Evolutionary conservation across 2,888 invertebrate species (phyloP), one percentile per base, ranked within the genome.

Genomic region (Cephus pygmeus): DNA sequence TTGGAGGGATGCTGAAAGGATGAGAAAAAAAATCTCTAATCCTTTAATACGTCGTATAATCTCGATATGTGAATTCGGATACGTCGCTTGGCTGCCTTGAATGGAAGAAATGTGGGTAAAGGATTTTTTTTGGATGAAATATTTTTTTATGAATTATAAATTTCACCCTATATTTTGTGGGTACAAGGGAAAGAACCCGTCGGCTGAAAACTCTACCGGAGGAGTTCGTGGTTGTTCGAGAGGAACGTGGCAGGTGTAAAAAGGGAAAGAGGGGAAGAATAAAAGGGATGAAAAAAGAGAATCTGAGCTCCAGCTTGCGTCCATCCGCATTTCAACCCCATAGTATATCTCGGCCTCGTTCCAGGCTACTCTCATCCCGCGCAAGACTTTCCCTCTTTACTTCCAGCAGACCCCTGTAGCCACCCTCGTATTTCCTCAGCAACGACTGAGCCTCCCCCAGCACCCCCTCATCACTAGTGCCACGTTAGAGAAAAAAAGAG

Each of bases 201-300:
- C 6, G 23, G 40, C 6, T 56, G 40, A 23, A 56, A 56, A 56
- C 40, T 56, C 9, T 56, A 23, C 1, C 23, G 23, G 9, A 56
- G 40, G 23, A 56, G 23, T 56, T 56, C 40, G 40, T 56, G 23
- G 15, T 15, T 23, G 6, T 56, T 79, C 76, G 69, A 73, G 12
- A 23, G 68, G 69, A 76, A 76, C 36, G 69, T 73, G 68, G 73
- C n/a, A 40, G 73, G 76, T 36, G 56, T 71, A 31, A 15, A 69
- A 40, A 76, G 34, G 69, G 74, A 69, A 23, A 75, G 36, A 40
- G 73, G 33, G 23, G 69, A 76, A 31, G 56, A 75, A 75, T 75
- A 75, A 11, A 6, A 68, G 36, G 23, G 40, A 15, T 9, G 9
- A 56, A 56, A 40, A 77, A 33, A 75, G 3, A 36, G 69, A 68